These are phyloP conservation scores for Corythaeola cristata DNA, from an alignment of 2,113 vertebrate species.

Conservation along the genomic window DNA sequence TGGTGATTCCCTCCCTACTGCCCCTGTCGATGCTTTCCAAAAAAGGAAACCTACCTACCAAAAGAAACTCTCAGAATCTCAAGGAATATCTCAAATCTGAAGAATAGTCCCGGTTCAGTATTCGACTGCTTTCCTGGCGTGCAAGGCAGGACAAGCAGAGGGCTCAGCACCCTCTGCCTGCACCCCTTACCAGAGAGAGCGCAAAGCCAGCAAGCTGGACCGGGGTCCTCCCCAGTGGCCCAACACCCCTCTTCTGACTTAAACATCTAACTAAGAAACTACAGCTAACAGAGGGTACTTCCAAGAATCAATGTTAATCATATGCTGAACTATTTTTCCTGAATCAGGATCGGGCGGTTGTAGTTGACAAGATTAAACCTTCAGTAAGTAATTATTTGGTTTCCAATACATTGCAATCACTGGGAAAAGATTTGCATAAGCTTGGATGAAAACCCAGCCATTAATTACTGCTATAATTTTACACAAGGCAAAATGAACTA, in stretches of 20 bases:
- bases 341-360: not conserved
- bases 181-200: not conserved
- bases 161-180: not conserved
- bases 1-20: rapidly evolving
- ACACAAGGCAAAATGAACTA: not conserved
- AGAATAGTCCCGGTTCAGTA: not conserved
- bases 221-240: not conserved
- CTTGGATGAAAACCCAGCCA: not conserved
- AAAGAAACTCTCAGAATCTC: not conserved
- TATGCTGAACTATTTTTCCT: not conserved
- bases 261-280: not conserved
- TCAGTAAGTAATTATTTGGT: not conserved
- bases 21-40: not conserved
- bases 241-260: not conserved
- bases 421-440: not conserved
- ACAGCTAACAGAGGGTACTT: not conserved
- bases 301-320: not conserved
- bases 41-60: not conserved
- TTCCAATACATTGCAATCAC: not conserved
- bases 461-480: not conserved
- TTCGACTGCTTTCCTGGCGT: not conserved
- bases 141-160: not conserved
- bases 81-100: not conserved
- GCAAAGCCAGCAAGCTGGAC: not conserved
- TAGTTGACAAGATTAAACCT: not conserved